A percentile compares a stretch with the other conserved stretches of the same genome.
Evolutionary conservation across 2,113 vertebrate genomes (phyloP).

Genomic region (Mirounga angustirostris): DNA sequence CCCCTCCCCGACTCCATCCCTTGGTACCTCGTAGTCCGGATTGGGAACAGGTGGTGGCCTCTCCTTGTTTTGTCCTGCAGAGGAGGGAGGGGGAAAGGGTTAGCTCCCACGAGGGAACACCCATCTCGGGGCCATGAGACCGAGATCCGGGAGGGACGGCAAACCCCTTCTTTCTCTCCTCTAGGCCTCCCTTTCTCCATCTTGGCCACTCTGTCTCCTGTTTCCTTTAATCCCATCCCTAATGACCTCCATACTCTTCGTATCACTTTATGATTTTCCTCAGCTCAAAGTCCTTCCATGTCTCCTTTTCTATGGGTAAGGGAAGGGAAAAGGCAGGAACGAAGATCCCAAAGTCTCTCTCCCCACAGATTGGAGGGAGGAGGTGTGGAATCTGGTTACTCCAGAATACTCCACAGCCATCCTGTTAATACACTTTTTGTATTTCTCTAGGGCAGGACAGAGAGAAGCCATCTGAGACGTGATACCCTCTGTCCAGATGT

Average conservation of each 20-base stretch:
- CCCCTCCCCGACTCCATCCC: not conserved
- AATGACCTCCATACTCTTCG: not conserved
- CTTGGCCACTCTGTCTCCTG: not conserved
- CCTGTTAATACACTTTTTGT: accelerated
- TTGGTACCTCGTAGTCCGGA: constrained; percentile 90
- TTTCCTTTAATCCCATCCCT: not conserved
- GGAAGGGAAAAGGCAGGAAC: not conserved
- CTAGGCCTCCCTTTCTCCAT: not conserved
- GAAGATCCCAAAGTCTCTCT: not conserved
- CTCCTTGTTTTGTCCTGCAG: constrained; percentile 86
- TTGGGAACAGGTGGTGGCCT: constrained; percentile 90
- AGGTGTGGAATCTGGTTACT: not conserved
- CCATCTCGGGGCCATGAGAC: not conserved
- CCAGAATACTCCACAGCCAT: not conserved
- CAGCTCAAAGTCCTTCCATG: not conserved
- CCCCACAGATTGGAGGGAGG: not conserved
- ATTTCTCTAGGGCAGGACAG: not conserved
- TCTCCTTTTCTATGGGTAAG: not conserved
- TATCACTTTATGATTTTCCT: not conserved
- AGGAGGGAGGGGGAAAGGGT: not conserved
- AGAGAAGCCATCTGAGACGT: not conserved
- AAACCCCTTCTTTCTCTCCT: not conserved
- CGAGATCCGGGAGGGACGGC: too few species aligned
- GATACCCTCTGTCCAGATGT: not conserved
- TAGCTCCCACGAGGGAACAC: not conserved